These are phyloP conservation scores for Poecilia picta DNA, from an alignment of 2,797 vertebrate genomes.

Conservation along the genomic window DNA sequence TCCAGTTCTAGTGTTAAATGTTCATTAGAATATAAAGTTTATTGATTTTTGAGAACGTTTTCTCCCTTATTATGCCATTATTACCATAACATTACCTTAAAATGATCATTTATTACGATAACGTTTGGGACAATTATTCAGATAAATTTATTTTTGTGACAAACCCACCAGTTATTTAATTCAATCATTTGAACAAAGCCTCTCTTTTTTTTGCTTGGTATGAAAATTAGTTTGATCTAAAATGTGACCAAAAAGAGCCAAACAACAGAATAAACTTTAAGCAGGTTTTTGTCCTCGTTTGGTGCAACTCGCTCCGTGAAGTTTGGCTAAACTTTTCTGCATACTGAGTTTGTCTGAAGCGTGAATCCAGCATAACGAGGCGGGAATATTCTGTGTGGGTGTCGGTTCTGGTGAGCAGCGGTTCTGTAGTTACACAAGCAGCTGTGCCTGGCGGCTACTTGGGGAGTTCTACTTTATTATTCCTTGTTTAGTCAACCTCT, in stretches of 20 bases:
- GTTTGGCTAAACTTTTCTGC: slow-evolving; percentile 50
- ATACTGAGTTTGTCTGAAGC: slow-evolving; percentile 47
- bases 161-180: neutral
- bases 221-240: neutral
- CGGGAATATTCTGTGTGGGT: slow-evolving; percentile 49
- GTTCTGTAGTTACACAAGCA: slow-evolving; percentile 53
- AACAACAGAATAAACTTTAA: neutral
- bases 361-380: slow-evolving; percentile 36
- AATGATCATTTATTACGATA: too few relatives aligned
- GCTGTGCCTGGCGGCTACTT: slow-evolving; percentile 58
- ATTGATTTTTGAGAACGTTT: too few relatives aligned
- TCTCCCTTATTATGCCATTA: too few relatives aligned
- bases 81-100: too few relatives aligned
- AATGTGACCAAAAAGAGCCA: neutral
- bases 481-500: slow-evolving; percentile 73
- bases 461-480: slow-evolving; percentile 69
- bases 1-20: too few relatives aligned
- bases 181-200: neutral
- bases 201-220: neutral
- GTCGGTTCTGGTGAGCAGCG: slow-evolving; percentile 27
- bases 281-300: slow-evolving; percentile 20
- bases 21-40: too few relatives aligned
- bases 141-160: too few relatives aligned
- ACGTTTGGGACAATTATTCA: too few relatives aligned
- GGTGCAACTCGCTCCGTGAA: slow-evolving; percentile 30